A percentile compares a stretch with the other conserved stretches of the same genome.
These are phyloP conservation scores for Drosophila prostipennis DNA, from an alignment of 2,888 invertebrate genomes.

Conservation along the genomic window DNA sequence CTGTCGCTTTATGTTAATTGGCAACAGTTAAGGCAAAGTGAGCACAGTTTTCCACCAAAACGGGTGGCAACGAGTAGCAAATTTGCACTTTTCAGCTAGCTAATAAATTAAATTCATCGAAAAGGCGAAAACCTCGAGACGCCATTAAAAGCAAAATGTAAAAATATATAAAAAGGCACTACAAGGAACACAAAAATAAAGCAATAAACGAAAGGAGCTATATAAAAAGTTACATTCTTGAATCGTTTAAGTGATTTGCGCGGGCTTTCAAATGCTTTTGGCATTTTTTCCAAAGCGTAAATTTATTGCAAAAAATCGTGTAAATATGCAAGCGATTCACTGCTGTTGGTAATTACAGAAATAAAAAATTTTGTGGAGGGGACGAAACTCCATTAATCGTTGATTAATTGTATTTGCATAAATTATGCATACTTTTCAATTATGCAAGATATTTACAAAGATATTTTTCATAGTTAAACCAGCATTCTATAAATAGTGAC, in stretches of 20 bases:
- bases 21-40: constrained; percentile 63
- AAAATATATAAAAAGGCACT: background rate
- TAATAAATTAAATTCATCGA: constrained; percentile 66
- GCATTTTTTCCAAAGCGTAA: constrained; percentile 28
- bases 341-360: constrained; percentile 11
- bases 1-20: constrained; percentile 67
- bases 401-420: constrained; percentile 69
- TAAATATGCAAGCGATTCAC: constrained; percentile 59
- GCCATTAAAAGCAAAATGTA: constrained; percentile 34
- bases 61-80: constrained; percentile 43
- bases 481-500: constrained; percentile 51
- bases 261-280: constrained; percentile 46
- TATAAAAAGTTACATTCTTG: constrained; percentile 16
- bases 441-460: constrained; percentile 50
- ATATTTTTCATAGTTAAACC: constrained; percentile 28
- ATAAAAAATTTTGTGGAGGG: background rate
- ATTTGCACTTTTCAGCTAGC: constrained; percentile 62
- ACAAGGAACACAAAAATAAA: constrained; percentile 15
- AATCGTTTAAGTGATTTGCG: constrained; percentile 21
- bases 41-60: constrained; percentile 56
- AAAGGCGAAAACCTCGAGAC: constrained; percentile 39
- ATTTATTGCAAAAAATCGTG: constrained; percentile 71
- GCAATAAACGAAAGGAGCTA: constrained; percentile 28
- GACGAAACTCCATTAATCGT: constrained; percentile 51
- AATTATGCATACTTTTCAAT: constrained; percentile 61